Evolutionary conservation across 2,797 vertebrate genomes (phyloP).

Genomic region (Atherinosoma microstoma): DNA sequence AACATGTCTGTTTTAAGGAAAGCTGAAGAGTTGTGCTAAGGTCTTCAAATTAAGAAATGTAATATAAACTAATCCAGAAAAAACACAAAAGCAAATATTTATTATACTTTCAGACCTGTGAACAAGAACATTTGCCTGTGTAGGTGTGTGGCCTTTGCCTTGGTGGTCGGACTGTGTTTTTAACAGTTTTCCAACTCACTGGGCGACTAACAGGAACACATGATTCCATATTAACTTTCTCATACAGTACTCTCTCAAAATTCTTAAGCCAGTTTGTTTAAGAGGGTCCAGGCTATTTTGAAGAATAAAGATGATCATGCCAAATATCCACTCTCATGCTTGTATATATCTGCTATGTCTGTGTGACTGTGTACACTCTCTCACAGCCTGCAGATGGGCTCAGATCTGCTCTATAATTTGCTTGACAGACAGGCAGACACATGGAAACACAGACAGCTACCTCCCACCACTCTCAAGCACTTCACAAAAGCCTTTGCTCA

Average conservation of each 20-base stretch:
- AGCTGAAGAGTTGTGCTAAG: background rate
- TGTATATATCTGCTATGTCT: slow-evolving; percentile 8
- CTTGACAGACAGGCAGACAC: slow-evolving; percentile 56
- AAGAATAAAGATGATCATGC: no score
- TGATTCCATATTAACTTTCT: background rate
- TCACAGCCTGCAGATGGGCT: slow-evolving; percentile 66
- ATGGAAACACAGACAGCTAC: slow-evolving; percentile 40
- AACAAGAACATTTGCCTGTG: no score
- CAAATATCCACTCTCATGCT: no score
- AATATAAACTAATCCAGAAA: background rate
- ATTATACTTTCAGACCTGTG: no score
- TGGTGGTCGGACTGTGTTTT: no score
- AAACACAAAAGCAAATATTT: background rate
- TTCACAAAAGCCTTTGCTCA: slow-evolving; percentile 60
- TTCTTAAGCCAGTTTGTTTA: no score
- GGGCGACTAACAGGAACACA: background rate
- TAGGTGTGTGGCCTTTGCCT: no score
- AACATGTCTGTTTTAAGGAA: background rate
- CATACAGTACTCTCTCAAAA: background rate
- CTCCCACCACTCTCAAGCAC: slow-evolving; percentile 46
- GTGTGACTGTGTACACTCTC: slow-evolving; percentile 9
- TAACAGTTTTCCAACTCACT: no score
- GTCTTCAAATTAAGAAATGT: slow-evolving; percentile 1
- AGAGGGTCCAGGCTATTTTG: no score
- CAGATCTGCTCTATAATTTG: slow-evolving; percentile 73